Evolutionary conservation across 2,113 vertebrate genomes (phyloP), one percentile per base, ranked within the genome.

Genomic region (Labeo catla): DNA sequence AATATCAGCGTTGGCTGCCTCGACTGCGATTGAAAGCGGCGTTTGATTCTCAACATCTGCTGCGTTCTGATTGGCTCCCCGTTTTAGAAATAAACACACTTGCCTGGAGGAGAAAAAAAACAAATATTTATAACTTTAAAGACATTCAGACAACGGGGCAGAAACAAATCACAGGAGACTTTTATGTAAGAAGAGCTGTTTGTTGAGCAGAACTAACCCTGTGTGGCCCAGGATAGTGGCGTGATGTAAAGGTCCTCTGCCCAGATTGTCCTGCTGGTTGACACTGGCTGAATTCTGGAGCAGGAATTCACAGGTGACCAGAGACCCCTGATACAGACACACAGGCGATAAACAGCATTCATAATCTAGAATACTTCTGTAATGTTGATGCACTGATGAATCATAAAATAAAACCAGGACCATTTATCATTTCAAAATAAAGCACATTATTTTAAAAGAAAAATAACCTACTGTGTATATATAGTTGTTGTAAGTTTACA

Each of bases 1-100:
- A 4, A 99, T 99, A 83, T 99, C 98, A 7, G 98, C 98, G 79
- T 99, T 99, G 87, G 98, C 98, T 1, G 98, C 98, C 81, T 99
- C 97, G 89, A 99, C 96, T 2, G 98, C 98, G 79, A 99, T 97
- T 34, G 93, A 95, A 84, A 99, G 84, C 3, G 98, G 98, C 13
- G 97, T 99, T 89, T 98, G 98, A 88, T 96, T 97, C 47, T 98
- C 96, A 49, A 97, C 96, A 89, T 99, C 98, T 39, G 96, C 93
- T 66, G 98, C 98, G 45, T 98, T 98, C 88, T 99, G 98, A 94
- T 98, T 98, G 86, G 98, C 98, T 93, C 98, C 98, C 91, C 98
- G 95, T 94, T 99, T 99, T 85, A 99, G 92, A 92, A 99, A 99
- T 86, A 99, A 95, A 93, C 98, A 99, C 68, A 99, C 98, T 92